A percentile compares a stretch with the other conserved stretches of the same genome.
Conservation (phyloP, 2,113 vertebrate species). For the Saimiri boliviensis region DNA sequence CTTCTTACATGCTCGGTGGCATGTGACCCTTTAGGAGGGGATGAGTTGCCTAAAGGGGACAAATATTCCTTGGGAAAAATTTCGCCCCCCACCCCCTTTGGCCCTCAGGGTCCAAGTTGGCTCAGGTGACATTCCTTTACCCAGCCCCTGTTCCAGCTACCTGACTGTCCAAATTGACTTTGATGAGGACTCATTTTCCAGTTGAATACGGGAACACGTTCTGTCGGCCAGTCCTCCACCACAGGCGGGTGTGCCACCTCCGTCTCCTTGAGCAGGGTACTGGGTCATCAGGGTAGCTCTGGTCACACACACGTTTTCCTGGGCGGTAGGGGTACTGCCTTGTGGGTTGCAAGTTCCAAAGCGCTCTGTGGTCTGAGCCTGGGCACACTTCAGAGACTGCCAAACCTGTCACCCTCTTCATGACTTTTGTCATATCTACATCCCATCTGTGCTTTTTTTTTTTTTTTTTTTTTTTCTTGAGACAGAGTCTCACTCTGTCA, state of each 20-base stretch:
- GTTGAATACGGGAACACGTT: fast-evolving
- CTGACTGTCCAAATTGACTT: neutral
- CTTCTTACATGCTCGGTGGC: neutral
- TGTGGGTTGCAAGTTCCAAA: neutral
- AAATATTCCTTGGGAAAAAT: neutral
- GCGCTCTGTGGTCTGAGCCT: fast-evolving
- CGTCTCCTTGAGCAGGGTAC: neutral
- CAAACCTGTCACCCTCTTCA: fast-evolving
- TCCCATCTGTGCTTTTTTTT: neutral
- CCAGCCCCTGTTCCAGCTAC: neutral
- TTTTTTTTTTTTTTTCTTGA: too few relatives aligned
- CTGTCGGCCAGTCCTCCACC: neutral
- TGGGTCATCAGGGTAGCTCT: neutral
- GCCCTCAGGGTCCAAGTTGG: neutral
- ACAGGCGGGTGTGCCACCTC: fast-evolving
- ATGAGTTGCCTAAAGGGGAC: neutral
- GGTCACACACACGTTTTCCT: fast-evolving
- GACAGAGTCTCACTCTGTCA: too few relatives aligned
- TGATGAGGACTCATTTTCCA: neutral
- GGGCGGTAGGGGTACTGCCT: too few relatives aligned
- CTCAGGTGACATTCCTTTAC: neutral
- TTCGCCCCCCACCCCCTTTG: fast-evolving
- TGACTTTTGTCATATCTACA: fast-evolving
- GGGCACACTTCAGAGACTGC: fast-evolving
- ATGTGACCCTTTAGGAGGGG: fast-evolving